Evolutionary conservation across 2,113 vertebrate genomes (phyloP), one percentile per base, ranked within the genome.

Genomic region (Alligator sinensis): DNA sequence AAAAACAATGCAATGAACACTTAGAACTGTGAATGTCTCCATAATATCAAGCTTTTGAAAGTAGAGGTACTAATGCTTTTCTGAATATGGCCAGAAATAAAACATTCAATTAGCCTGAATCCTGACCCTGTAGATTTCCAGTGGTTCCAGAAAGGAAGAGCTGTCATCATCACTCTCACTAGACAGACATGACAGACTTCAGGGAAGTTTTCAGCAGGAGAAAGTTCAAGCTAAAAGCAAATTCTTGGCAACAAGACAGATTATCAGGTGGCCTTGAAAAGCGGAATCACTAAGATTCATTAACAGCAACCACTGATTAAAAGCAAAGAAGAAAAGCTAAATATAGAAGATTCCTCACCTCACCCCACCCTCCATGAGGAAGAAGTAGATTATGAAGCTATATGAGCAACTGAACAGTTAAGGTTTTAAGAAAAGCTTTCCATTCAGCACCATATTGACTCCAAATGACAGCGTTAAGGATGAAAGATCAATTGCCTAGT

Each of bases 71-170:
- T 19, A 68, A 90, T 95, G 80, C 76, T 81, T 94, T 93, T 84
- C 75, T 47, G 38, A 93, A 91, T 91, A 93, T 0, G 11, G 87
- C 91, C 55, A 2, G 55, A 96, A 94, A 97, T 91, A 97, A 97
- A 97, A 94, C 85, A 97, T 92, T 97, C 91, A 95, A 95, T 97
- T 97, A 97, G 94, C 97, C 94, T 96, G 34, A 78, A 96, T 61
- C 61, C 80, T 96, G 97, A 97, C 96, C 96, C 84, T 8, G 5
- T 11, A 93, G 94, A 91, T 84, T 96, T 95, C 86, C 94, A 91
- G 22, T 59, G 21, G 28, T 92, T 92, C 64, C 79, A 92, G 89
- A 96, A 91, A 34, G 83, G 54, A 92, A 83, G 84, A 91, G 70
- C 78, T 94, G 91, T 84, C 92, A 93, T 94, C 95, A 92, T 97